Evolutionary conservation across 1,140 invertebrate genomes (phyloP), one percentile per base, ranked within the genome.

Genomic region (Zaprionus taronus): DNA sequence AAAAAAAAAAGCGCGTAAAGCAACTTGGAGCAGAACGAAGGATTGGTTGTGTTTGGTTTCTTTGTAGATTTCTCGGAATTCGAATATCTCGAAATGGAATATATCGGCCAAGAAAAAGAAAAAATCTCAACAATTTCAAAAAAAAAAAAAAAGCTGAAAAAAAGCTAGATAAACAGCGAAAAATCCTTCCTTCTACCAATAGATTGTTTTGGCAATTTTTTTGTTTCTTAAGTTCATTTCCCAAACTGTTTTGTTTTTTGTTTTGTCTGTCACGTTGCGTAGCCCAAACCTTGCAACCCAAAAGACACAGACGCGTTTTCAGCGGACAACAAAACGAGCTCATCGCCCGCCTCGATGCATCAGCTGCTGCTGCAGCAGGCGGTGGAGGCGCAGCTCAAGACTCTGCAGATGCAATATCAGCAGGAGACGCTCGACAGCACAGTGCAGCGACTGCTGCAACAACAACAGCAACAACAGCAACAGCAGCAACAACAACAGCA

Each of bases 51-150:
- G 77, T 49, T 65, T 75, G 41, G 53, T 67, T 61, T 75, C 57
- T 79, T 58, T 49, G 62, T 75, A 67, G 69, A 63, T 84, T 81
- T 72, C 49, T 63, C 74, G 49, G 79, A 73, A 66, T 69, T 47
- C 66, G 55, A 51, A 51, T 60, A 34, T 60, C 70, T 80, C 69
- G 66, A 56, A 76, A 72, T 75, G 80, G 75, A 87, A 82, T 81
- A 74, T 72, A 91, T 92, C 91, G 91, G 83, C 92, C 92, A 82
- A 82, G 80, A 89, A 91, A 93, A 93, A 93, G 92, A 93, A 93
- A 93, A 93, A 93, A 93, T 93, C 92, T 93, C 87, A 92, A 90
- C 92, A 93, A 93, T 85, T 83, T 81, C 56, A 28, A 60, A 64
- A 26, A 31, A 28, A 55, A 64, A 26, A 28, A 28, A 28, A 51